Conservation (phyloP, 2,888 invertebrate species). For the Lypha dubia region DNA sequence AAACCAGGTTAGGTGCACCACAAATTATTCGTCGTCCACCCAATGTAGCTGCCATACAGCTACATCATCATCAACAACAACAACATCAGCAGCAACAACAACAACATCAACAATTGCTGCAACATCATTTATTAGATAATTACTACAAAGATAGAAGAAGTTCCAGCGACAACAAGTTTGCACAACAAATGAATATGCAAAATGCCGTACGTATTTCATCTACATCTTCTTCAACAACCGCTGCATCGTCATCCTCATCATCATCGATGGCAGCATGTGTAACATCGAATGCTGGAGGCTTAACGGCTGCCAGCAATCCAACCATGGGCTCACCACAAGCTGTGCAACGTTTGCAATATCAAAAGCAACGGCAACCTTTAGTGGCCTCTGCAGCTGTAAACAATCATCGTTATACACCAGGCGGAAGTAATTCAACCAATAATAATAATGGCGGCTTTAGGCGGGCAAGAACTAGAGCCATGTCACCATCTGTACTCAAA, state of each 20-base stretch:
- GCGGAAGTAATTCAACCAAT: conserved; percentile 67
- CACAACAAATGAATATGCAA: conserved; percentile 71
- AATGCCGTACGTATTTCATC: conserved; percentile 67
- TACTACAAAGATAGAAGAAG: conserved; percentile 64
- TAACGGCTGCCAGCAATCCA: conserved; percentile 72
- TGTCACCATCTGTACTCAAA: conserved; percentile 77
- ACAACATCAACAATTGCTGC: conserved; percentile 25
- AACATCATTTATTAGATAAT: conserved; percentile 67
- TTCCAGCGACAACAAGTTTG: conserved; percentile 57
- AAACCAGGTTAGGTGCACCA: conserved; percentile 78
- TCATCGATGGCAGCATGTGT: conserved; percentile 61
- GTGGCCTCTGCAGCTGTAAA: conserved; percentile 78
- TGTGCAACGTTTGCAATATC: conserved; percentile 80
- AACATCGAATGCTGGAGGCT: conserved; percentile 50
- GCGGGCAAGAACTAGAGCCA: conserved; percentile 79
- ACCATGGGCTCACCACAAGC: conserved; percentile 69
- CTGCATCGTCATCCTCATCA: conserved; percentile 54
- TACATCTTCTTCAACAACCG: conserved; percentile 54
- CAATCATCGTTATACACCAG: conserved; percentile 80
- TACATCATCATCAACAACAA: conserved; percentile 60
- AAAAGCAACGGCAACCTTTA: conserved; percentile 81
- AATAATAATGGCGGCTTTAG: conserved; percentile 77
- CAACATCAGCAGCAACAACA: conserved; percentile 39
- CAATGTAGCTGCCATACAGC: conserved; percentile 53
- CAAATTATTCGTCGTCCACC: conserved; percentile 81